These are phyloP conservation scores for Zygogramma bicolorata DNA, from an alignment of 2,888 invertebrate species.

Conservation along the genomic window DNA sequence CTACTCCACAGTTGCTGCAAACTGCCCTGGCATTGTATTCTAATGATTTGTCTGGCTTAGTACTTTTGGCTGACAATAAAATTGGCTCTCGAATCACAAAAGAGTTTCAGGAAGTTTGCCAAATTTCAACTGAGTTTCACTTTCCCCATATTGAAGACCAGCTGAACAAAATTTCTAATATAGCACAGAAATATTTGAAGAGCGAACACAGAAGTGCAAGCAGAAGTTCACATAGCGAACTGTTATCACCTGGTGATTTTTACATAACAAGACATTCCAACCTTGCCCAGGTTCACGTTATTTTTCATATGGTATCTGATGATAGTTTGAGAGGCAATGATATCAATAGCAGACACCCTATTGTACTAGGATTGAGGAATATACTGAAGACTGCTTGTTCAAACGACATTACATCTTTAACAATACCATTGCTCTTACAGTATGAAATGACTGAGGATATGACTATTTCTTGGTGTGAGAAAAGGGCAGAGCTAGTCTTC, in stretches of 20 bases:
- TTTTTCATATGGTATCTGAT: constrained; percentile 95
- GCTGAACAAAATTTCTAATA: constrained; percentile 75
- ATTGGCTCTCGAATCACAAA: constrained; percentile 64
- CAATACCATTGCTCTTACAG: constrained; percentile 91
- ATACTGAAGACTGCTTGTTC: constrained; percentile 95
- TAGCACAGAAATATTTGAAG: constrained; percentile 57
- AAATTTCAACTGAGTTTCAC: constrained; percentile 93
- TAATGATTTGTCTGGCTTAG: constrained; percentile 87
- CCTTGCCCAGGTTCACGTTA: constrained; percentile 92
- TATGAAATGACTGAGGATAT: constrained; percentile 97
- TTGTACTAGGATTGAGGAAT: constrained; percentile 93
- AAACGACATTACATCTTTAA: constrained; percentile 92
- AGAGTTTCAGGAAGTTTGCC: constrained; percentile 78
- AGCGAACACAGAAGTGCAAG: constrained; percentile 46
- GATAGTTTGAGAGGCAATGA: constrained; percentile 79
- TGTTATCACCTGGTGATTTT: constrained; percentile 86
- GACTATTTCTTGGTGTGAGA: constrained; percentile 96
- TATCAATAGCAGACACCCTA: constrained; percentile 95
- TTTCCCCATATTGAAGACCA: constrained; percentile 90
- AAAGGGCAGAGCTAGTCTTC: constrained; percentile 95
- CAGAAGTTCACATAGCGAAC: constrained; percentile 66
- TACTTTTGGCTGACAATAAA: constrained; percentile 79
- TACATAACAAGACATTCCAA: constrained; percentile 92
- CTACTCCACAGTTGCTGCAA: constrained; percentile 86
- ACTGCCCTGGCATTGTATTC: constrained; percentile 95